These are phyloP conservation scores for Toxonevra muliebris DNA, from an alignment of 2,888 invertebrate genomes.

Conservation along the genomic window DNA sequence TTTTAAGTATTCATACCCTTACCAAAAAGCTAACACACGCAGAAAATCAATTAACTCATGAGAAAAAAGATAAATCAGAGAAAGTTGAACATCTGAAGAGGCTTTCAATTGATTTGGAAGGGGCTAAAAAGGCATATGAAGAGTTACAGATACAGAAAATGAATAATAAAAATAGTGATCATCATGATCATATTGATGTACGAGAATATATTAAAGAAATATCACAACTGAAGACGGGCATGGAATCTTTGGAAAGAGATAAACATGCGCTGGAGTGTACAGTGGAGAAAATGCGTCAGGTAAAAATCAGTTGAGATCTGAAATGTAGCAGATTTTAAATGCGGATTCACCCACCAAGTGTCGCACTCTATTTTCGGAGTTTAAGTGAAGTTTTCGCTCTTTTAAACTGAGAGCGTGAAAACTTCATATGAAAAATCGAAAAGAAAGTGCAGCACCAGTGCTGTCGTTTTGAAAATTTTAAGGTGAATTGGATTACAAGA, in stretches of 20 bases:
- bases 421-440: too few species aligned
- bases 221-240: conserved; percentile 23
- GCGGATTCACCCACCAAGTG: too few species aligned
- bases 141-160: conserved; percentile 18
- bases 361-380: too few species aligned
- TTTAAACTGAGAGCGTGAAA: too few species aligned
- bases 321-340: too few species aligned
- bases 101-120: conserved; percentile 37
- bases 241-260: conserved; percentile 31
- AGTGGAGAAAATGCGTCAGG: conserved; percentile 33
- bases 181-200: neutral
- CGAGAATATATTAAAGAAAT: conserved; percentile 29
- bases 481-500: too few species aligned
- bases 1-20: conserved; percentile 27
- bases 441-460: too few species aligned
- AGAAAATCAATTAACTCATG: conserved; percentile 34
- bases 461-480: too few species aligned
- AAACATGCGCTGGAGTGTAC: conserved; percentile 20
- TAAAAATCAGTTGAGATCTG: conserved; percentile 1
- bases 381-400: too few species aligned
- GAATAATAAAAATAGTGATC: neutral
- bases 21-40: conserved; percentile 34
- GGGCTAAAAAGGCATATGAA: conserved; percentile 29
- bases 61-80: conserved; percentile 33
- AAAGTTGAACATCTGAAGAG: conserved; percentile 33